These are phyloP conservation scores for Epinephelus malabaricus DNA, from an alignment of 2,797 vertebrate genomes.

Conservation along the genomic window DNA sequence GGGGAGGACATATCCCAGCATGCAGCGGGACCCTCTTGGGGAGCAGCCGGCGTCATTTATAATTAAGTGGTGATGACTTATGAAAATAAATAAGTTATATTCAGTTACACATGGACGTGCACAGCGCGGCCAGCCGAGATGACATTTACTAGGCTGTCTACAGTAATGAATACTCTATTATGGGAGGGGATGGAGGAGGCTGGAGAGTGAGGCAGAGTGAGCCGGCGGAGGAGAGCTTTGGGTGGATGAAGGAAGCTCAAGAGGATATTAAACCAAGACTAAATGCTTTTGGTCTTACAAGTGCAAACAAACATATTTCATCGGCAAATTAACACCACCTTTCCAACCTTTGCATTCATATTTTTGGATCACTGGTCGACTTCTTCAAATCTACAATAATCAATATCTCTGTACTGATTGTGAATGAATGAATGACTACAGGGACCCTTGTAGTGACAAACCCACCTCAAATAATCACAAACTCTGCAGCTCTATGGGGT, in stretches of 20 bases:
- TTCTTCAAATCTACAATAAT: not conserved
- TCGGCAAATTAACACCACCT: not conserved
- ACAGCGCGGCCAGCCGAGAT: constrained; percentile 52
- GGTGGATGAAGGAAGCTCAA: constrained; percentile 11
- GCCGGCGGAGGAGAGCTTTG: not conserved
- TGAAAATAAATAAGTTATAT: constrained; percentile 83
- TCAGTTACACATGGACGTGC: constrained; percentile 63
- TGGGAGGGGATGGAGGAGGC: constrained; percentile 9
- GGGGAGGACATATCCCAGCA: constrained; percentile 62
- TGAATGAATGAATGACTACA: too few species aligned
- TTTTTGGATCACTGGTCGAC: not conserved
- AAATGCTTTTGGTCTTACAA: not conserved
- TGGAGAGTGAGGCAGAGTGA: not conserved
- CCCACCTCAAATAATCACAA: too few species aligned
- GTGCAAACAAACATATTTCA: constrained; percentile 10
- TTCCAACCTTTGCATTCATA: not conserved
- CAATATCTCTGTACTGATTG: not conserved
- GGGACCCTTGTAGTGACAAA: too few species aligned
- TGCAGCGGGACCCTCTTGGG: constrained; percentile 66
- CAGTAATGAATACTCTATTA: constrained; percentile 74
- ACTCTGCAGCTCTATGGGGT: too few species aligned
- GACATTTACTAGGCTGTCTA: constrained; percentile 78
- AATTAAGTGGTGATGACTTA: constrained; percentile 77
- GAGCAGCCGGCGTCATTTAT: constrained; percentile 77
- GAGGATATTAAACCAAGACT: constrained; percentile 7